Base-by-base conservation (phyloP, 2,113 vertebrate genomes). In the Cyprinodon tularosa region DNA sequence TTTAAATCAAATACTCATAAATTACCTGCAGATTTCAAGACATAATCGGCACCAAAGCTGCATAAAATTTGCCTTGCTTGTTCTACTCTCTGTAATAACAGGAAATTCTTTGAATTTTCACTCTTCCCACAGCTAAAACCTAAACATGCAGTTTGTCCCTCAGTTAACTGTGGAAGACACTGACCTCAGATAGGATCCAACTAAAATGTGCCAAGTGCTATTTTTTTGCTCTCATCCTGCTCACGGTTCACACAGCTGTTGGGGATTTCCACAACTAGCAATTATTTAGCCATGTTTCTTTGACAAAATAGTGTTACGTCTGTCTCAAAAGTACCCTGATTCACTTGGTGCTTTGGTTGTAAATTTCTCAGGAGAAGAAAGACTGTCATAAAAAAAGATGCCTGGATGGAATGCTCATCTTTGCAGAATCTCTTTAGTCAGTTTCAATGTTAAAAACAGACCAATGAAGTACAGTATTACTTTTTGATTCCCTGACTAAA, bases 101-200 rank as follows among this genome's bases (percentile, higher is more conserved):
- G 82, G 81, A 86, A 84, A 67, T 66, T 38, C 63, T 64, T 44
- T 47, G 74, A 72, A 70, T 40, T 20, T 83, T 5, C n/a, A 4
- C 17, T 39, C 39, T 71, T 66, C 4, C 62, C 17, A n/a, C 17
- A 67, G 57, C 74, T 42, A 42, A 73, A 76, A 61, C 57, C 42
- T 36, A 53, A 38, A 59, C 63, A 39, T 74, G 63, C 73, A 64
- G 78, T 42, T 85, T 63, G 66, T 15, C 17, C 2, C 63, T 66
- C 38, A 22, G 66, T 68, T 79, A 40, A 83, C 62, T 62, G 63
- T 39, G n/a, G 64, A 82, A 63, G 72, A 61, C 39, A 57, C 20
- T 62, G 76, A 77, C 53, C 60, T 57, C 66, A 45, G 57, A 45
- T 64, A 42, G 63, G 62, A 37, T 12, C 67, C 44, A 50, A 59